These are phyloP conservation scores for Muscicapa striata DNA, from an alignment of 2,797 vertebrate species.

Conservation along the genomic window DNA sequence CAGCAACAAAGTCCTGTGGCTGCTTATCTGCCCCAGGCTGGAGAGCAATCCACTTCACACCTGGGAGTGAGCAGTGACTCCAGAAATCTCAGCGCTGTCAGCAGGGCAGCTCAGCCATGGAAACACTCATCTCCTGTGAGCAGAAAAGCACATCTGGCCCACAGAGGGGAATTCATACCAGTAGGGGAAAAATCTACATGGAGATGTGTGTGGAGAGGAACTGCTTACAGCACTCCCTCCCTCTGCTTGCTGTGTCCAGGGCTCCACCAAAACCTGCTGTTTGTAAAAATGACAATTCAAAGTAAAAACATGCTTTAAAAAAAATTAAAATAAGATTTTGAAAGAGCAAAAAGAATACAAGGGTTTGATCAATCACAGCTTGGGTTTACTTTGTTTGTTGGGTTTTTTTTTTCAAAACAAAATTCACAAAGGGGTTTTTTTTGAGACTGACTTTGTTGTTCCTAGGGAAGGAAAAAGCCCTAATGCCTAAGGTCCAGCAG, in stretches of 20 bases:
- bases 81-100: not conserved
- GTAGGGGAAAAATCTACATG: not conserved
- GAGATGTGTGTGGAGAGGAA: not conserved
- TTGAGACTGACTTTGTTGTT: not conserved
- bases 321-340: not conserved
- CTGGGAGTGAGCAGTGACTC: not conserved
- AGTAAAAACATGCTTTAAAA: not conserved
- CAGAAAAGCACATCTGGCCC: slow-evolving; percentile 19
- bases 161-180: not conserved
- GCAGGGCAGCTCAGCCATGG: not conserved
- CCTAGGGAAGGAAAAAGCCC: rapidly evolving
- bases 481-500: not conserved
- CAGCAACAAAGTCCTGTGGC: not conserved
- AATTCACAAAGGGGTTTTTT: not conserved
- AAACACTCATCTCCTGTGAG: not conserved
- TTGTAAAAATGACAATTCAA: not conserved
- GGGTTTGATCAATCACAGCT: not conserved
- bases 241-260: not conserved
- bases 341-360: not conserved
- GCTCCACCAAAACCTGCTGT: not conserved
- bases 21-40: not conserved
- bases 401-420: not conserved
- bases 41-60: slow-evolving; percentile 37
- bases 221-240: not conserved
- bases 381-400: not conserved